Evolutionary conservation across 2,797 vertebrate genomes (phyloP).

Genomic region (Merluccius polli): DNA sequence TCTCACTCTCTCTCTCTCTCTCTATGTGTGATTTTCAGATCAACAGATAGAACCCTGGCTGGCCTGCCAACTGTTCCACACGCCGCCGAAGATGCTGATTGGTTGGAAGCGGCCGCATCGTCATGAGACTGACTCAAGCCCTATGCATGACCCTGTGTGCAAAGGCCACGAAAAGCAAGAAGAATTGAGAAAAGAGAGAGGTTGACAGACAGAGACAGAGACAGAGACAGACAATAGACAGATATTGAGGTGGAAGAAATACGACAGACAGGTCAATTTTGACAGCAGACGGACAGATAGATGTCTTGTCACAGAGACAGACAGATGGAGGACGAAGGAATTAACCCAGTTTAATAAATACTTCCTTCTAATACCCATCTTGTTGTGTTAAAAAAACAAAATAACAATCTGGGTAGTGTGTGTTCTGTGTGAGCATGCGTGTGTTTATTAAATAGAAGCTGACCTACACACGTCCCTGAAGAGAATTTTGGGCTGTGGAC

Average conservation of each 20-base stretch:
- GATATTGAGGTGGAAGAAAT: no score
- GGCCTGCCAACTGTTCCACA: conserved; percentile 44
- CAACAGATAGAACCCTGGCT: conserved; percentile 43
- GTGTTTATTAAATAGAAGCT: conserved; percentile 58
- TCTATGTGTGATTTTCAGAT: conserved; percentile 34
- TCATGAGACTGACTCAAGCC: conserved; percentile 67
- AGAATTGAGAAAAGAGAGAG: neutral
- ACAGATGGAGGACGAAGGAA: conserved; percentile 1
- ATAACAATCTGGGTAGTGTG: no score
- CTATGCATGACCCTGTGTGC: conserved; percentile 44
- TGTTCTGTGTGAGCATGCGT: no score
- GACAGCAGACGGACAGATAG: no score
- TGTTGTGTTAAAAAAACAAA: no score
- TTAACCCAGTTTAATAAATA: conserved; percentile 16
- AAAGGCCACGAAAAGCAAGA: conserved; percentile 6
- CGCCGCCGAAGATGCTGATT: conserved; percentile 48
- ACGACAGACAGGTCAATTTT: no score
- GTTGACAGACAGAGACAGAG: no score
- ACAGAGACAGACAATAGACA: no score
- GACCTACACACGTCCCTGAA: conserved; percentile 61
- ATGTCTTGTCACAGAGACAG: neutral
- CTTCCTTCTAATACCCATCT: no score
- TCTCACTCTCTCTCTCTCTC: neutral
- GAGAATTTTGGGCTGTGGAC: conserved; percentile 47
- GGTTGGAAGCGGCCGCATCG: conserved; percentile 56